Evolutionary conservation across 2,113 vertebrate species (phyloP), one percentile per base, ranked within the genome.

Genomic region (Alces alces): DNA sequence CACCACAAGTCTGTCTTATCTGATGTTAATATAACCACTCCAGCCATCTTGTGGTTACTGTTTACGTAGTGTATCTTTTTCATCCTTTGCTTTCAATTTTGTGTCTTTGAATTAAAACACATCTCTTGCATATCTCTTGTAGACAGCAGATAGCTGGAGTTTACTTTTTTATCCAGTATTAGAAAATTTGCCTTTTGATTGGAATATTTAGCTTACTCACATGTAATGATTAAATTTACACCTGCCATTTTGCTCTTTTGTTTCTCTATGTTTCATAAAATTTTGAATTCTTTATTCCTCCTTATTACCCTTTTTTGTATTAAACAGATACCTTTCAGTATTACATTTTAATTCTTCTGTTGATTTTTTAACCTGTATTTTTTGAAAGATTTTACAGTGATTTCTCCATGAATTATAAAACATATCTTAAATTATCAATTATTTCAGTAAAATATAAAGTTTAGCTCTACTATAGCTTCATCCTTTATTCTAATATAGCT

Each of bases 381-480:
- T 84, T 47, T 7, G 0, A 14, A 90, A 84, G 36, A 0, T 55
- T 73, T 47, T 88, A 45, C 1, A 10, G 2, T 96, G 60, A 6
- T 95, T 92, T 87, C 60, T 88, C n/a, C 70, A 12, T 93, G 54
- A 45, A 89, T 96, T 93, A 95, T 3, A 89, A 25, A n/a, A 19
- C 30, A 39, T 84, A 64, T 78, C 36, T 73, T 60, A 94, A 95
- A 52, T 87, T 27, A 87, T 91, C 47, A 13, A n/a, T 54, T n/a
- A n/a, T 92, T 89, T 86, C 66, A 60, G 89, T 73, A 55, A 89
- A 76, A n/a, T 76, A 57, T 16, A 57, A 28, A 92, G 17, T 21
- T 83, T 89, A 27, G 2, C 19, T 86, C 17, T 64, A 39, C 33
- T 30, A 19, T 45, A 96, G 45, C n/a, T 54, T 76, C 47, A 89